These are phyloP conservation scores for Sepioteuthis lessoniana DNA, from an alignment of 2,888 invertebrate genomes.

Conservation along the genomic window DNA sequence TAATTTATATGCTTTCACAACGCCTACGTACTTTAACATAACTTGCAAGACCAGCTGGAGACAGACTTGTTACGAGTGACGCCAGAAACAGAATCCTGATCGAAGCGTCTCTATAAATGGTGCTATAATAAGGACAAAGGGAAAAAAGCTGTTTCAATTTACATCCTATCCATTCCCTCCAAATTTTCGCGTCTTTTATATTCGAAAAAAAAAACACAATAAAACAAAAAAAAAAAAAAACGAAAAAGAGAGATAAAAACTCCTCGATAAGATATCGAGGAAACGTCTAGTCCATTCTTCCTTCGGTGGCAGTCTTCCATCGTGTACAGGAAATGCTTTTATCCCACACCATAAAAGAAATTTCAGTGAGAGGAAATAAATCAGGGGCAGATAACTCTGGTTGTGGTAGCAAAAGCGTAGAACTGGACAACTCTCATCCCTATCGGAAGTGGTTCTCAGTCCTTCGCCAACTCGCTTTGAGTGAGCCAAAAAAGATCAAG, in stretches of 20 bases:
- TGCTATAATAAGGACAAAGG: neutral
- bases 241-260: neutral
- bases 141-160: neutral
- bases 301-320: neutral
- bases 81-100: neutral
- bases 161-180: neutral
- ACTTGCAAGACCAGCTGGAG: neutral
- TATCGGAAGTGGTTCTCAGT: neutral
- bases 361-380: neutral
- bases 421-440: neutral
- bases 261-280: neutral
- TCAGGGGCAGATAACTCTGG: neutral
- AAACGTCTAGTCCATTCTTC: neutral
- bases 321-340: neutral
- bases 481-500: neutral
- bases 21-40: too few relatives aligned
- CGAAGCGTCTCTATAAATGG: neutral
- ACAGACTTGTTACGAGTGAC: neutral
- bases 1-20: too few relatives aligned
- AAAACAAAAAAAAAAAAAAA: neutral
- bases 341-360: neutral
- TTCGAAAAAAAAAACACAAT: neutral
- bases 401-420: neutral
- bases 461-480: neutral
- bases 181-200: neutral